Evolutionary conservation across 2,113 vertebrate species (phyloP), one percentile per base, ranked within the genome.

Genomic region (Pangasianodon hypophthalmus): DNA sequence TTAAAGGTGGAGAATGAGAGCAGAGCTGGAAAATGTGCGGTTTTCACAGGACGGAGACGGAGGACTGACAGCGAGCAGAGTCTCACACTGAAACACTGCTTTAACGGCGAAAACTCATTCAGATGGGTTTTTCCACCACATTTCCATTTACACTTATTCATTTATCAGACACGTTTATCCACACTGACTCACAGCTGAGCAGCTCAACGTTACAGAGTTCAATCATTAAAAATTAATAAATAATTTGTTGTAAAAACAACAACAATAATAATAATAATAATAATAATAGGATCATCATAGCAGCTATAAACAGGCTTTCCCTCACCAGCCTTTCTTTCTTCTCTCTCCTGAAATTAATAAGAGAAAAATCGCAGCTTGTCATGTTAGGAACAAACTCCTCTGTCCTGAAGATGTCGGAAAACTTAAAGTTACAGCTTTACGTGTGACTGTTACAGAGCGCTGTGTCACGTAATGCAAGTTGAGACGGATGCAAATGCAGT

Each of bases 21-120:
- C 60, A 62, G 82, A 84, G 80, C 41, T 64, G 58, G 84, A 64
- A 67, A 64, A 21, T 85, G 84, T 85, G 83, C 4, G 80, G 48
- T 50, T 64, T 67, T n/a, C 2, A 67, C 37, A 48, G 84, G 60
- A 84, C 21, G 8, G 80, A 54, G 52, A 56, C 8, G 80, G 14
- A 56, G 80, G 52, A 54, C 80, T 2, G 48, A 37, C n/a, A 32
- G n/a, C 18, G n/a, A 52, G 77, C 14, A 0, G 44, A 54, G 80
- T 54, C 52, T 82, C 50, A 37, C 52, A 3, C 50, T 56, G 80
- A 82, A 82, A 56, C 50, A n/a, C 48, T 16, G 7, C 79, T 82
- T n/a, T 54, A 82, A 82, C 80, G 52, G n/a, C n/a, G 56, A 32
- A 56, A 82, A 32, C 50, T 52, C 26, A 50, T 13, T 48, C 19